Percentiles rank a stretch among this genome's conserved stretches.
phyloP scores from a whole-genome alignment of 2,888 invertebrate species.

The Drosophila basisetae region DNA sequence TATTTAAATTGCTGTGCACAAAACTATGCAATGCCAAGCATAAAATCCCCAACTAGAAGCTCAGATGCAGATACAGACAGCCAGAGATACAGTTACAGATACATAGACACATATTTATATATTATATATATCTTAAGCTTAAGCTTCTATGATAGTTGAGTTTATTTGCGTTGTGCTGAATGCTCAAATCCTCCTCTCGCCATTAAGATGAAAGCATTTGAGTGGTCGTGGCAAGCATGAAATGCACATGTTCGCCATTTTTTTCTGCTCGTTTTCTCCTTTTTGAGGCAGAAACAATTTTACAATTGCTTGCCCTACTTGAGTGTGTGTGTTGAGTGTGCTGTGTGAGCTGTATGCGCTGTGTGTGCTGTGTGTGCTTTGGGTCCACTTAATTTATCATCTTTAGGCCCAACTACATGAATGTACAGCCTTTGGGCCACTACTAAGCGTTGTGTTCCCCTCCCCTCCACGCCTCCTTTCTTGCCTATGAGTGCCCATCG shows the following conservation, averaged over 20 bases:
- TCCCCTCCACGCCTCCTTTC: background rate
- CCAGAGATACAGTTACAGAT: constrained; percentile 27
- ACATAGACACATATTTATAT: constrained; percentile 27
- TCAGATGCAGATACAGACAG: constrained; percentile 40
- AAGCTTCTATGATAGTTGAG: constrained; percentile 36
- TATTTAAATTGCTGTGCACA: constrained; percentile 26
- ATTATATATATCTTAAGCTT: constrained; percentile 45
- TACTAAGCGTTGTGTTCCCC: background rate
- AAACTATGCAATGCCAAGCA: constrained; percentile 50
- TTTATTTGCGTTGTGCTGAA: constrained; percentile 9
- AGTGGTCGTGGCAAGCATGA: constrained; percentile 20
- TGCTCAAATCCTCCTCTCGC: constrained; percentile 11
- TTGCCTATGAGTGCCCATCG: background rate
- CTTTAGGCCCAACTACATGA: constrained; percentile 13
- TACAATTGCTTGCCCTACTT: constrained; percentile 27
- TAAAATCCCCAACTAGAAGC: constrained; percentile 40
- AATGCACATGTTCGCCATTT: constrained; percentile 21
- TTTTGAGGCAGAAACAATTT: constrained; percentile 29
- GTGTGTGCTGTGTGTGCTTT: background rate
- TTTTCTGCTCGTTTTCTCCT: background rate
- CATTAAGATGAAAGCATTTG: constrained; percentile 37
- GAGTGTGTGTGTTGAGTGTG: background rate
- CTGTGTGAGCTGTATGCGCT: background rate
- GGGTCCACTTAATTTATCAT: constrained; percentile 19
- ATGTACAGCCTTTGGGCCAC: constrained; percentile 3